Evolutionary conservation across 2,888 invertebrate genomes (phyloP), one percentile per base, ranked within the genome.

Genomic region (Philaethria dido): DNA sequence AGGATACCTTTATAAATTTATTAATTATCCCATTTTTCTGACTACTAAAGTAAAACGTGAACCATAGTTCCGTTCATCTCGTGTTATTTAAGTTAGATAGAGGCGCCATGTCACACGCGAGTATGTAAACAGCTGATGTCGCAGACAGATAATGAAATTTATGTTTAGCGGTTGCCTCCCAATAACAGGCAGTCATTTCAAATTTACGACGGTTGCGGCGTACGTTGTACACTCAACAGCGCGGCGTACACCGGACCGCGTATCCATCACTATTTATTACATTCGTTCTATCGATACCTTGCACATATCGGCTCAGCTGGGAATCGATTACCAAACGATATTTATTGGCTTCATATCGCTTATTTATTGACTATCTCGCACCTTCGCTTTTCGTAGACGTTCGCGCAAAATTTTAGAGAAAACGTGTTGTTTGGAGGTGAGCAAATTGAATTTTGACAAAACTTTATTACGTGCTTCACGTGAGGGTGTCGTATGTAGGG

Each of bases 1-100:
- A 69, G 78, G 77, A 80, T 82, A 80, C 76, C 82, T 84, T 81
- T 83, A 82, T 82, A 83, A 82, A 81, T 84, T 69, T n/a, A n/a
- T n/a, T 75, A 16, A 44, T 55, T 29, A 42, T 33, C 44, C 42
- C 52, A 42, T 42, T 16, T 44, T 48, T 48, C 8, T 44, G 20
- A 39, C 14, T 18, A 9, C 18, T 44, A 29, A 16, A n/a, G 44
- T 47, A 44, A 59, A 11, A 45, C 16, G 16, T 36, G 11, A 33
- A 63, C 39, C 22, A 39, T 13, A 3, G 6, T 54, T 1, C 0
- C 11, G 13, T 9, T 39, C 16, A 2, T 25, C 29, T 14, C 0
- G 13, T 45, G 20, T 64, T 42, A 18, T 18, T 47, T 25, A 4
- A 33, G 54, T 42, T 20, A 20, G 0, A 14, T 33, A 47, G n/a